phyloP scores from a whole-genome alignment of 1,140 invertebrate genomes.

The Drosophila truncata region DNA sequence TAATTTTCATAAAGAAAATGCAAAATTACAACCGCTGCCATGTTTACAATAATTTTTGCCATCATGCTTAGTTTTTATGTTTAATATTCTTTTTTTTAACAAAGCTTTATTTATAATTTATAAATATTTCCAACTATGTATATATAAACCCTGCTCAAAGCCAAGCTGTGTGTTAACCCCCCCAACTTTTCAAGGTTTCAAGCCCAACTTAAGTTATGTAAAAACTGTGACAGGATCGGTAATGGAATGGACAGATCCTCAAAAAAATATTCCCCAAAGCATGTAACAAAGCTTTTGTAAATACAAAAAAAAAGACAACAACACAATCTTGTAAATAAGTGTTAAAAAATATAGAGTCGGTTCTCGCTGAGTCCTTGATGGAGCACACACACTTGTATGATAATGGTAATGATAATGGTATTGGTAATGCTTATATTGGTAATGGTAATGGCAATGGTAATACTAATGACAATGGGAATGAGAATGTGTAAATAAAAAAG shows the following conservation, averaged over 20 bases:
- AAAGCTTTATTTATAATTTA: not conserved
- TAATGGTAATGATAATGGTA: slow-evolving; percentile 42
- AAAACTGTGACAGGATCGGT: not conserved
- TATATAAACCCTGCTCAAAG: not conserved
- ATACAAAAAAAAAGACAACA: slow-evolving; percentile 13
- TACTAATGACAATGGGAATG: slow-evolving; percentile 52
- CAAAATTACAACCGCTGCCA: not conserved
- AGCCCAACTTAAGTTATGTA: not conserved
- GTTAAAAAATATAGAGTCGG: slow-evolving; percentile 6
- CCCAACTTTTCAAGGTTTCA: not conserved
- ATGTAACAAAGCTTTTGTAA: slow-evolving; percentile 61
- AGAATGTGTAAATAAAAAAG: slow-evolving; percentile 56
- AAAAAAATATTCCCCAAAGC: slow-evolving; percentile 13
- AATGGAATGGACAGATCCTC: slow-evolving; percentile 52
- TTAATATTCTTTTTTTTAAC: not conserved
- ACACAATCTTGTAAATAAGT: slow-evolving; percentile 16
- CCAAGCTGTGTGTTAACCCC: not conserved
- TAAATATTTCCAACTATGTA: not conserved
- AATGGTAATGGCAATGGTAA: slow-evolving; percentile 8
- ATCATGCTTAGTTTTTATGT: not conserved
- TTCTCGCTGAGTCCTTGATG: slow-evolving; percentile 30
- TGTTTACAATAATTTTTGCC: not conserved
- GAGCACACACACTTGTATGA: slow-evolving; percentile 33
- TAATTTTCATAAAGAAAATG: not conserved
- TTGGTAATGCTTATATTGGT: slow-evolving; percentile 48